Evolutionary conservation across 2,797 vertebrate genomes (phyloP).

Genomic region (Strix occidentalis): DNA sequence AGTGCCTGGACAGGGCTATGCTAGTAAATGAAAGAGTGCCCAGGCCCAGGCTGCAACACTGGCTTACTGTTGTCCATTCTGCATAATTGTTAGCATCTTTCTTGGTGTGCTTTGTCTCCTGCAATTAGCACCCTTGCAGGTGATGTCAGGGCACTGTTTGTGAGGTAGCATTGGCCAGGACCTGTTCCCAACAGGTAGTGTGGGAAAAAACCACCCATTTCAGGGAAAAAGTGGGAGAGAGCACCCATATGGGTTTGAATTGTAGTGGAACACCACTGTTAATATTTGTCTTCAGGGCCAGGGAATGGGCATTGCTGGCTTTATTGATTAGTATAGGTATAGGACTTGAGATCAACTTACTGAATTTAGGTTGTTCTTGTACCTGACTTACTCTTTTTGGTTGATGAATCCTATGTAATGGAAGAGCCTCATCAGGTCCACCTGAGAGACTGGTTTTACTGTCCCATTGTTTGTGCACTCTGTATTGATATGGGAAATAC

Average conservation of each 20-base stretch:
- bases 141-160: not conserved
- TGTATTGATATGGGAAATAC: not conserved
- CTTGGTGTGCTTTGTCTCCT: not conserved
- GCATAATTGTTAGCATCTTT: not conserved
- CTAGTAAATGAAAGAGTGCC: not conserved
- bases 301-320: not conserved
- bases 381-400: not conserved
- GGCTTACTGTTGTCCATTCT: not conserved
- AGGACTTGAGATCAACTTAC: not conserved
- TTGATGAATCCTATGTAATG: not conserved
- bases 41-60: not conserved
- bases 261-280: not conserved
- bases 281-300: not conserved
- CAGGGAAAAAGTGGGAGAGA: not conserved
- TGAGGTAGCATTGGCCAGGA: not conserved
- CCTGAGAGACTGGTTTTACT: not conserved
- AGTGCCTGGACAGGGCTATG: not conserved
- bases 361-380: not conserved
- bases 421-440: not conserved
- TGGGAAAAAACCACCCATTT: not conserved
- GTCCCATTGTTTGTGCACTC: not conserved
- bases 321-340: not conserved
- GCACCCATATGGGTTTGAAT: not conserved
- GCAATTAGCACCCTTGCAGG: not conserved
- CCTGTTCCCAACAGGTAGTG: not conserved